Conservation (phyloP, 2,797 vertebrate genomes). For the Coregonus ussuriensis region DNA sequence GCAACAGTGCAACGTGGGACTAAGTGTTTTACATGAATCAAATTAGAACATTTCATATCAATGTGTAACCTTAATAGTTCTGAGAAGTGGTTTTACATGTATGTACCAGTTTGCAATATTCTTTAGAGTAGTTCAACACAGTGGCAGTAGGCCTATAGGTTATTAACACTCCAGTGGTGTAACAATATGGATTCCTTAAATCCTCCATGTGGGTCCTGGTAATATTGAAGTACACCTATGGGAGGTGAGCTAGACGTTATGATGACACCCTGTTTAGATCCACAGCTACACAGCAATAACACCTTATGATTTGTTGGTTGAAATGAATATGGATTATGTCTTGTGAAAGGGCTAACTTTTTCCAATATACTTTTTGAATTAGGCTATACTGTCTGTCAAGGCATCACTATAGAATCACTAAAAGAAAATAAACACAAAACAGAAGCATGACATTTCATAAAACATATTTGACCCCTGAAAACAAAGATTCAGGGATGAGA, state of each 20-base stretch:
- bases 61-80: background rate
- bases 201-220: background rate
- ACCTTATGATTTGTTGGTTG: background rate
- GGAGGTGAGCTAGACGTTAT: background rate
- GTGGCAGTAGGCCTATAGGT: conserved; percentile 6
- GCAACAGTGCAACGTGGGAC: too few relatives aligned
- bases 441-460: background rate
- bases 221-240: background rate
- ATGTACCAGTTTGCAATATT: background rate
- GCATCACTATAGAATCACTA: conserved; percentile 6
- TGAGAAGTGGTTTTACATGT: background rate
- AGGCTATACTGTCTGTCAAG: background rate
- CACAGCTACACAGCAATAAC: background rate
- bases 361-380: too few relatives aligned
- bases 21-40: conserved; percentile 29
- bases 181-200: background rate
- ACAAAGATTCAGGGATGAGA: background rate
- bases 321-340: background rate
- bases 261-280: background rate
- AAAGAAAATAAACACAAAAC: background rate
- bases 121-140: background rate
- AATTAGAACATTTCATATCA: conserved; percentile 26
- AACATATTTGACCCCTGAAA: background rate
- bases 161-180: background rate
- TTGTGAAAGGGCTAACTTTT: background rate